Evolutionary conservation across 2,113 vertebrate genomes (phyloP).

Genomic region (Carassius gibelio): DNA sequence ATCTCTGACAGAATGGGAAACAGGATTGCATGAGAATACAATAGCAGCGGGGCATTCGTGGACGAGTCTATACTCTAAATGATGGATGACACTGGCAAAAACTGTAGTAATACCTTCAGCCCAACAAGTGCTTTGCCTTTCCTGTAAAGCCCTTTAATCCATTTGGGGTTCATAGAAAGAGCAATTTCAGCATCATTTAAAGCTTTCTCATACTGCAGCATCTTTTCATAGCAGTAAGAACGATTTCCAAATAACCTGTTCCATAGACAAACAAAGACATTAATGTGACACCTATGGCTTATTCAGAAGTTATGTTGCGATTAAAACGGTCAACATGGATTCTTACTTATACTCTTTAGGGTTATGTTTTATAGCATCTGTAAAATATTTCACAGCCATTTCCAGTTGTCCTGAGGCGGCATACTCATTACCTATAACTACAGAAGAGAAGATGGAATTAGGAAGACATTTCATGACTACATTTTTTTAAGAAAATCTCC

Average conservation of each 20-base stretch:
- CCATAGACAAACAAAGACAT: not conserved
- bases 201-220: constrained; percentile 74
- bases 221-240: constrained; percentile 83
- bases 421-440: constrained; percentile 75
- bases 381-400: constrained; percentile 78
- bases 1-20: constrained; percentile 68
- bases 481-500: not conserved
- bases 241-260: constrained; percentile 86
- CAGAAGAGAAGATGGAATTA: not conserved
- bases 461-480: not conserved
- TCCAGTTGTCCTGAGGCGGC: constrained; percentile 70
- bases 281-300: not conserved
- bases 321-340: not conserved
- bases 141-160: constrained; percentile 85
- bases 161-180: constrained; percentile 74
- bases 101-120: constrained; percentile 75
- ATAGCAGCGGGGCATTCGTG: not conserved
- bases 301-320: not conserved
- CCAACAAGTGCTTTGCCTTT: constrained; percentile 85
- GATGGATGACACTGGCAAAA: not conserved
- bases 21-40: not conserved
- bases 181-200: constrained; percentile 77
- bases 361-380: constrained; percentile 79
- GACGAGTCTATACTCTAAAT: not conserved
- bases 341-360: constrained; percentile 81